Conservation (phyloP, 2,888 invertebrate species). For the Spisula solida region DNA sequence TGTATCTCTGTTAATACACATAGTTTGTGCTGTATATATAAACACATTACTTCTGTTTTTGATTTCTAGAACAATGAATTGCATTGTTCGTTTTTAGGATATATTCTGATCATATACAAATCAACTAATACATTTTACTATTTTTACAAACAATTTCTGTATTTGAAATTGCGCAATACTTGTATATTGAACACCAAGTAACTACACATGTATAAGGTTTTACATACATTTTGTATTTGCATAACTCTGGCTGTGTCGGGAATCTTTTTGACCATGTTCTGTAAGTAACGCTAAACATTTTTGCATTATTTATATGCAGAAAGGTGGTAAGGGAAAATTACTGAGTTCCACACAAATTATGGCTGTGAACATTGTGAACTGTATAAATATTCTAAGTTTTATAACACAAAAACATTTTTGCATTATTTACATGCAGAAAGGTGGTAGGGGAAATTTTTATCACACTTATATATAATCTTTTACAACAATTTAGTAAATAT, state of each 20-base stretch:
- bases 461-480: too few species aligned
- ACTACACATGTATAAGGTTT: not conserved
- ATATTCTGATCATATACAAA: not conserved
- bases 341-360: too few species aligned
- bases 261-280: too few species aligned
- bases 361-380: too few species aligned
- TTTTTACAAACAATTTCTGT: slow-evolving; percentile 1
- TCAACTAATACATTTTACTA: not conserved
- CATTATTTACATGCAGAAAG: not conserved
- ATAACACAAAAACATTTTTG: slow-evolving; percentile 4
- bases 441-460: too few species aligned
- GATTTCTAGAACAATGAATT: not conserved
- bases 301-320: not conserved
- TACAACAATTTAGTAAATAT: too few species aligned
- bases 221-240: not conserved
- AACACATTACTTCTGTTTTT: not conserved
- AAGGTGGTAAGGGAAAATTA: too few species aligned
- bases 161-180: not conserved
- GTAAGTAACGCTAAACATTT: too few species aligned
- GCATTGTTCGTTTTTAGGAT: not conserved
- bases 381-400: too few species aligned
- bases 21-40: not conserved
- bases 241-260: too few species aligned
- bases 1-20: not conserved
- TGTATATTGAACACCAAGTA: not conserved